Base-by-base conservation (phyloP, 2,797 vertebrate genomes). In the Parauchenoglanis ngamensis region DNA sequence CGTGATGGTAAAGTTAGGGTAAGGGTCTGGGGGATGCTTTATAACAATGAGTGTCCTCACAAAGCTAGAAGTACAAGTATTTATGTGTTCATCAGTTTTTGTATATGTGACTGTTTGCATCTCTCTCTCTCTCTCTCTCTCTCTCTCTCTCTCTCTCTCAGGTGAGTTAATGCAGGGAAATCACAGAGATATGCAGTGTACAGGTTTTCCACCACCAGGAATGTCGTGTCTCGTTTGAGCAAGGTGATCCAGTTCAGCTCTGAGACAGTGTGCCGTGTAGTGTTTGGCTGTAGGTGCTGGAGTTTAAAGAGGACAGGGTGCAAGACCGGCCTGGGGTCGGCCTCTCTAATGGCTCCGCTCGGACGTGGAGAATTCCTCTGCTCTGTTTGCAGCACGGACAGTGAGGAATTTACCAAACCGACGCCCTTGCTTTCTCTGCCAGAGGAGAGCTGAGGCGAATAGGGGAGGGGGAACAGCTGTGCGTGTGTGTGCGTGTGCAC, bases 401-500 rank as follows among this genome's bases (percentile, higher is more conserved):
- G 81, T 85, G 44, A 79, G 83, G 86, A 87, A 46, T 90, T 72
- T 85, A 88, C 78, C 65, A 28, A 73, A 87, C 49, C 87, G 75
- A 84, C 75, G 68, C 83, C 79, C 65, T 85, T 46, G 85, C 75
- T 70, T 40, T 83, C 86, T 61, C 59, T 84, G 84, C 75, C 87
- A 84, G 75, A 88, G 84, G 75, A 84, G 73, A 85, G 67, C 78
- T 61, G 63, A 80, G 76, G 25, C 65, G 81, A 83, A 65, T 25
- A 65, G 82, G 73, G 70, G 73, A 59, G 56, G 35, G 23, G 72
- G 85, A 70, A 80, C 40, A 19, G 63, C 59, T 68, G 46, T 76
- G 49, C 31, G 83, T 82, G 80, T 88, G 75, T 80, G 76, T 86
- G 46, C 40, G 86, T 52, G 54, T 25, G 25, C 11, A n/a, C 12